Evolutionary conservation across 2,113 vertebrate genomes (phyloP).

Genomic region (Burhinus bistriatus): DNA sequence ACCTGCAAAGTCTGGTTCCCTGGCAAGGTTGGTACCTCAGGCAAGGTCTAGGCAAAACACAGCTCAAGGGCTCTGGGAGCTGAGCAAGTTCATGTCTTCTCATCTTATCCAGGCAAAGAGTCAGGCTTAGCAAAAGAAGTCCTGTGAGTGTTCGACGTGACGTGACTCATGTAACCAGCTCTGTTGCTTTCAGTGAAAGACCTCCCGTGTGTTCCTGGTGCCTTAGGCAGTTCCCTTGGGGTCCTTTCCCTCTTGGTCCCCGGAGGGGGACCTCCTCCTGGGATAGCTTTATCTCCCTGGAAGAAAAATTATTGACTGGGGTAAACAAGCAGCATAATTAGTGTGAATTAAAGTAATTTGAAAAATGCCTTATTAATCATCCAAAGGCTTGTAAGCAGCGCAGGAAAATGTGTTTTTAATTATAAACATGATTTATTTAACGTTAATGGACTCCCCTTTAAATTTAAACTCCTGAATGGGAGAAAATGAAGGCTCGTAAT

Average conservation of each 20-base stretch:
- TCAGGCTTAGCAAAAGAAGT: not conserved
- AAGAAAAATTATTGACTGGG: slow-evolving; percentile 8
- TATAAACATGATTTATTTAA: slow-evolving; percentile 35
- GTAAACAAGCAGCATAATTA: slow-evolving; percentile 30
- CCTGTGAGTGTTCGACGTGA: not conserved
- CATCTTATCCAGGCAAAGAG: not conserved
- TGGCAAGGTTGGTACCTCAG: not conserved
- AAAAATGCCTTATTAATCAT: slow-evolving; percentile 35
- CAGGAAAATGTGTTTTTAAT: slow-evolving; percentile 15
- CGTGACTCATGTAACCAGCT: not conserved
- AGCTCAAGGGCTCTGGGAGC: not conserved
- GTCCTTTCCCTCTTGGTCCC: not conserved
- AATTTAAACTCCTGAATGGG: not conserved
- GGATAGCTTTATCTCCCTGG: not conserved
- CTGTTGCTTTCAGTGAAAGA: not conserved
- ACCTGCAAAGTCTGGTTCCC: not conserved
- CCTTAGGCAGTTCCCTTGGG: not conserved
- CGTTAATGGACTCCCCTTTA: not conserved
- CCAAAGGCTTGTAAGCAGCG: not conserved
- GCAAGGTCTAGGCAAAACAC: not conserved
- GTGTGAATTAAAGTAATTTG: slow-evolving; percentile 17
- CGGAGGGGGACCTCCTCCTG: not conserved
- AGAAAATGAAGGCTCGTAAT: slow-evolving; percentile 1
- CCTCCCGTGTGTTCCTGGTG: not conserved
- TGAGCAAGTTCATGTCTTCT: not conserved